A percentile compares a stretch with the other conserved stretches of the same genome.
Evolutionary conservation across 2,888 invertebrate genomes (phyloP).

Genomic region (Aethes cnicana): DNA sequence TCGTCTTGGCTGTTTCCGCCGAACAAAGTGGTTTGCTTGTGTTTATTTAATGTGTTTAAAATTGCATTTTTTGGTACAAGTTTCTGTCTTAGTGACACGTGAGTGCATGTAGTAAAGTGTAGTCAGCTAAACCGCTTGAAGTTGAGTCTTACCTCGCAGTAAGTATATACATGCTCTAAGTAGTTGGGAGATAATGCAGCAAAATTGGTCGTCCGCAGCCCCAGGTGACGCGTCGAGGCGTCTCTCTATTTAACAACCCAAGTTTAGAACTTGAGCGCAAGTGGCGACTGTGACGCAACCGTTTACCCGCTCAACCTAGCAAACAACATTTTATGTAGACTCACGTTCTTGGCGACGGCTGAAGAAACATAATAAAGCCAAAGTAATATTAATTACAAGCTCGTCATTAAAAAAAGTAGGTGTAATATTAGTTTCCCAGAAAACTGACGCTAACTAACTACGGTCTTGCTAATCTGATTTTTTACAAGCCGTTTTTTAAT

Average conservation of each 20-base stretch:
- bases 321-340: constrained; percentile 49
- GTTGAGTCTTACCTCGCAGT: constrained; percentile 5
- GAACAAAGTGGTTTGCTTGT: neutral
- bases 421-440: no score
- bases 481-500: neutral
- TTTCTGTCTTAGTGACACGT: constrained; percentile 8
- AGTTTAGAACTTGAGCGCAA: constrained; percentile 35
- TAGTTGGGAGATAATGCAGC: constrained; percentile 17
- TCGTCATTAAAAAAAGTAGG: neutral
- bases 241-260: constrained; percentile 41
- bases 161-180: constrained; percentile 13
- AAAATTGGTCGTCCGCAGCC: constrained; percentile 25
- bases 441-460: no score
- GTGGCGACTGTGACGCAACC: constrained; percentile 14
- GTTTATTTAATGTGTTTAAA: neutral
- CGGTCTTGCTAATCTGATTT: no score
- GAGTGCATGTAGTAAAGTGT: constrained; percentile 9
- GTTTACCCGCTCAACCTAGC: constrained; percentile 39
- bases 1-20: neutral
- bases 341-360: constrained; percentile 37
- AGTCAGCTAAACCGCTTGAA: constrained; percentile 4
- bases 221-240: constrained; percentile 28
- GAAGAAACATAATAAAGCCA: constrained; percentile 5
- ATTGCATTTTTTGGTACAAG: constrained; percentile 13
- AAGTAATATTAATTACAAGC: neutral